Evolutionary conservation across 2,888 invertebrate genomes (phyloP).

Genomic region (Hyppa rectilinea): DNA sequence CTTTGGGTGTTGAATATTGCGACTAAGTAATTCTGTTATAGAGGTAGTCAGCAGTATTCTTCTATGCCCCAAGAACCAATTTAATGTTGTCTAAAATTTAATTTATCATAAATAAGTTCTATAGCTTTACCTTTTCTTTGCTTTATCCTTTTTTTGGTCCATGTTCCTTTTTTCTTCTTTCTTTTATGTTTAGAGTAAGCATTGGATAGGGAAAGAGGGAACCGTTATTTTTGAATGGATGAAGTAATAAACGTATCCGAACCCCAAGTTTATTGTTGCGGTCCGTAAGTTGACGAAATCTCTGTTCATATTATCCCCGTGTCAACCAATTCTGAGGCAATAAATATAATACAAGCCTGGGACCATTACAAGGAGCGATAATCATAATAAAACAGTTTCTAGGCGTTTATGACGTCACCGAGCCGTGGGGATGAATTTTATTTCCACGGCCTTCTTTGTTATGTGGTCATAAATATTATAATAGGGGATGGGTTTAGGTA

Average conservation of each 20-base stretch:
- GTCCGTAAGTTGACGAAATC: neutral
- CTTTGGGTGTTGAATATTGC: slow-evolving; percentile 42
- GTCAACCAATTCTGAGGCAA: slow-evolving; percentile 6
- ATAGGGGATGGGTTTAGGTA: neutral
- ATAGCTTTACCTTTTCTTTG: slow-evolving; percentile 25
- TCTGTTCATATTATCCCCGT: slow-evolving; percentile 4
- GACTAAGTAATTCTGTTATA: slow-evolving; percentile 16
- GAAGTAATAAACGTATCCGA: neutral
- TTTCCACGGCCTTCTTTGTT: slow-evolving; percentile 33
- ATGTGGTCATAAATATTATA: slow-evolving; percentile 15
- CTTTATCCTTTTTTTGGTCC: slow-evolving; percentile 12
- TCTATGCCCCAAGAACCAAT: slow-evolving; percentile 49
- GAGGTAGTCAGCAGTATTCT: slow-evolving; percentile 45
- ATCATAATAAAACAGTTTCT: slow-evolving; percentile 63
- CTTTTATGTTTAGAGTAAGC: neutral
- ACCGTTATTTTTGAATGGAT: neutral
- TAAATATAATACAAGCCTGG: slow-evolving; percentile 30
- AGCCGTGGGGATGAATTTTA: slow-evolving; percentile 19
- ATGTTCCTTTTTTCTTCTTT: slow-evolving; percentile 1
- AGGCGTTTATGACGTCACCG: slow-evolving; percentile 40
- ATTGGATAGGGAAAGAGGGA: neutral
- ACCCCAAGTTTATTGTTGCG: neutral
- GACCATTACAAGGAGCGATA: slow-evolving; percentile 42
- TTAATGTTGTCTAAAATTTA: slow-evolving; percentile 23
- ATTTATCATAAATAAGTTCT: slow-evolving; percentile 23